Base-by-base conservation (phyloP, 2,113 vertebrate genomes). In the Callorhinus ursinus region DNA sequence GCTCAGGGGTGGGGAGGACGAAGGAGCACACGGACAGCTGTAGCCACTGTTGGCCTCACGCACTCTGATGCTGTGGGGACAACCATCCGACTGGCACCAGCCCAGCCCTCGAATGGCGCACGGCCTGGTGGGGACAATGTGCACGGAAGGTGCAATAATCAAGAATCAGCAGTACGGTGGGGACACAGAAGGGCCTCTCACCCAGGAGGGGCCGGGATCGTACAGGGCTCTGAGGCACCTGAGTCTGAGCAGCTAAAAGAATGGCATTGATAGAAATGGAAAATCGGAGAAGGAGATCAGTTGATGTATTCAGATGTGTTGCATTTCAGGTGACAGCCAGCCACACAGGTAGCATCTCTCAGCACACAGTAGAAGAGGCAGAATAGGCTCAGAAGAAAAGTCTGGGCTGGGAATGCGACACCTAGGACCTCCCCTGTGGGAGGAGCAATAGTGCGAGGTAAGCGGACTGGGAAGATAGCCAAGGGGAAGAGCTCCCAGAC, bases 41-140 rank as follows among this genome's bases (percentile, higher is more conserved):
- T 0, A 0, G 22, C 5, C 3, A 0, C 1, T 5, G 31, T 19
- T 49, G 15, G 42, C 53, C 19, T 51, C 81, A 57, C 0, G 1
- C 9, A 7, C 11, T 7, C 51, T 31, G 90, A 28, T 0, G 2
- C 57, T 2, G 31, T 21, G 21, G 22, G 46, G 46, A 13, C 15
- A 26, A 26, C 39, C 9, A 31, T 12, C 13, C 16, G 36, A 36
- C 14, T 6, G 36, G 51, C 10, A 2, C 63, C 42, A 46, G 4
- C 39, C 42, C 24, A 28, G 51, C n/a, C 67, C 67, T 42, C 13
- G 1, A 10, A n/a, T 2, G 9, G 82, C 91, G 46, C 42, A 26
- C 33, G 4, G 28, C 7, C 59, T 51, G 9, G 22, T 2, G 15
- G 51, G 51, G 46, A 77, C 28, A 33, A 12, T 0, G 24, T 18